Conservation (phyloP, 30 jellyfish, hydroid and myxozoan species). For the Mastigias papua region DNA sequence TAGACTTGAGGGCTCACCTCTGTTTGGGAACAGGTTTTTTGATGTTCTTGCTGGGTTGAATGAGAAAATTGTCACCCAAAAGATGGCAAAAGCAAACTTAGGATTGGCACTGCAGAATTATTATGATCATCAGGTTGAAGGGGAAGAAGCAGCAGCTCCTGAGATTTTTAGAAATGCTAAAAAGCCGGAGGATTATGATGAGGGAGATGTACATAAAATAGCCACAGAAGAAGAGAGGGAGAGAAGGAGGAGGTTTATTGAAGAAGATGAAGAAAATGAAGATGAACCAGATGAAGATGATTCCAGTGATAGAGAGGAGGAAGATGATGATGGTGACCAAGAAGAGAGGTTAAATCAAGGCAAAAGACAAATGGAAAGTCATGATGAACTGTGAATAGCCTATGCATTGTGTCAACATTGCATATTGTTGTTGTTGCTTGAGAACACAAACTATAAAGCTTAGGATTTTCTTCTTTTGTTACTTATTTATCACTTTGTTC, state of each 20-base stretch:
- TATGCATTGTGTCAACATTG: too few relatives aligned
- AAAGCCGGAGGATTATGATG: conserved; percentile 54
- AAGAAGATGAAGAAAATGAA: conserved; percentile 10
- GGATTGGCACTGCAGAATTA: conserved; percentile 43
- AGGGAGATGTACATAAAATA: conserved; percentile 54
- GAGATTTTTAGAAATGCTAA: conserved; percentile 35
- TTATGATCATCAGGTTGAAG: conserved; percentile 55
- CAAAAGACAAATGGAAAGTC: conserved; percentile 2
- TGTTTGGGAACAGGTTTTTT: conserved; percentile 69
- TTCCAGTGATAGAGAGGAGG: too few relatives aligned
- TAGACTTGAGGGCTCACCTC: conserved; percentile 68
- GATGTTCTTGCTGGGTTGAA: conserved; percentile 68
- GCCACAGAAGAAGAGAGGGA: conserved; percentile 22
- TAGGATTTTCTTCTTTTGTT: background rate
- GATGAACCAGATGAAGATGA: conserved; percentile 44
- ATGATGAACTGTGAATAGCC: conserved; percentile 46
- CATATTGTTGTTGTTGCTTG: too few relatives aligned
- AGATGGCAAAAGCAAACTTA: conserved; percentile 2
- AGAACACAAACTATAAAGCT: background rate
- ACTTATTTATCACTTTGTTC: background rate
- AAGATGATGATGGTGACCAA: conserved; percentile 21
- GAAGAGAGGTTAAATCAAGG: conserved; percentile 2
- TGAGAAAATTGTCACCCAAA: conserved; percentile 17
- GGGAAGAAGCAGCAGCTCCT: conserved; percentile 72
- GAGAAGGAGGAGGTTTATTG: conserved; percentile 29